Evolutionary conservation across 2,797 vertebrate genomes (phyloP).

Genomic region (Picus viridis): DNA sequence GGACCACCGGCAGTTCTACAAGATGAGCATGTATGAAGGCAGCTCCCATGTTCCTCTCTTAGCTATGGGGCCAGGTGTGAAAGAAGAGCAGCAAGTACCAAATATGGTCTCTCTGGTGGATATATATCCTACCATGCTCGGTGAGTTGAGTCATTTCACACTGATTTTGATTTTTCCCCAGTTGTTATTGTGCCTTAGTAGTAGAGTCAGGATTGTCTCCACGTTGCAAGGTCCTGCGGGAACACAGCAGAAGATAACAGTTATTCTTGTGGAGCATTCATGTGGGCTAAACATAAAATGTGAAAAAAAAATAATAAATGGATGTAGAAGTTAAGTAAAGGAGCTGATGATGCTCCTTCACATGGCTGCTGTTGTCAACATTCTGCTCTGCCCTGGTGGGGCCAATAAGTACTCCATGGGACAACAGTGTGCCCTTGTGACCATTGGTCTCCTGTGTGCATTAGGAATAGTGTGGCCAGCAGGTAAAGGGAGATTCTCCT

Average conservation of each 20-base stretch:
- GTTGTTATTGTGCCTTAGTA: background rate
- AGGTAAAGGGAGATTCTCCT: too few species aligned
- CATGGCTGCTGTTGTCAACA: too few species aligned
- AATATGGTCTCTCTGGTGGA: constrained; percentile 93
- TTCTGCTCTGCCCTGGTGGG: too few species aligned
- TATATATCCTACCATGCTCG: constrained; percentile 92
- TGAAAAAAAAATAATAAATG: background rate
- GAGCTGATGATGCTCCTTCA: background rate
- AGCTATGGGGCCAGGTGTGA: constrained; percentile 88
- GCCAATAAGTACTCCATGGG: too few species aligned
- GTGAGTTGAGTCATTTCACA: constrained; percentile 76
- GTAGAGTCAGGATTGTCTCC: background rate
- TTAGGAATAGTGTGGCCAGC: too few species aligned
- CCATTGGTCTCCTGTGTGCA: too few species aligned
- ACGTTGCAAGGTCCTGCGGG: background rate
- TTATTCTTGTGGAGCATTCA: background rate
- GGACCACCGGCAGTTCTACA: constrained; percentile 98
- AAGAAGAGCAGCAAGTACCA: constrained; percentile 78
- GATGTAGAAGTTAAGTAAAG: background rate
- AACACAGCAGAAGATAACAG: background rate
- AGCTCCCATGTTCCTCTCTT: constrained; percentile 93
- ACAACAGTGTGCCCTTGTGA: too few species aligned
- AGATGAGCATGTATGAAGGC: constrained; percentile 99
- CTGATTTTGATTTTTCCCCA: background rate
- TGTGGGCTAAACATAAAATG: background rate